Evolutionary conservation across 2,113 vertebrate species (phyloP).

Genomic region (Muscicapa adusta): DNA sequence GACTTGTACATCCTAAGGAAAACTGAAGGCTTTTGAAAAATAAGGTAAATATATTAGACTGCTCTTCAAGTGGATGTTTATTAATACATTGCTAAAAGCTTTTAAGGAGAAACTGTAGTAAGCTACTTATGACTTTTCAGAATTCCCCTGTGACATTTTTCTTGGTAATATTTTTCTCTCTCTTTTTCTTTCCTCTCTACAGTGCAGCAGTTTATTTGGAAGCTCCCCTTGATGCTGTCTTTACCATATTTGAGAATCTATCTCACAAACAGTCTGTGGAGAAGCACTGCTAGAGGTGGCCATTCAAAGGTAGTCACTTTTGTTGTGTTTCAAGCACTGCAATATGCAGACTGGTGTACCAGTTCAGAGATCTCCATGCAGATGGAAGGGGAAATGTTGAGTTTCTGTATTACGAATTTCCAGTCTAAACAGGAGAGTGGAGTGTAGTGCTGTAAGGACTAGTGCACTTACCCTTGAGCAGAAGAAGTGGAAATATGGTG

Average conservation of each 20-base stretch:
- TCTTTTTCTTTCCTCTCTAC: neutral
- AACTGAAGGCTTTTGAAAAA: neutral
- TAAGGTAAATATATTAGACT: neutral
- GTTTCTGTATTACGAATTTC: neutral
- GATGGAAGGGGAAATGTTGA: neutral
- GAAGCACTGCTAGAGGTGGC: neutral
- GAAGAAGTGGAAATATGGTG: neutral
- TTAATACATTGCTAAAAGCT: neutral
- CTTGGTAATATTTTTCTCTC: neutral
- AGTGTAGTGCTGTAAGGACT: neutral
- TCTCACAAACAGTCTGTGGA: neutral
- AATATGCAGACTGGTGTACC: neutral
- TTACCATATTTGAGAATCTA: neutral
- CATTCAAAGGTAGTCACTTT: neutral
- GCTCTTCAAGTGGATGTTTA: neutral
- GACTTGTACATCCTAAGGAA: neutral
- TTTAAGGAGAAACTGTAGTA: neutral
- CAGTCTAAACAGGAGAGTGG: neutral
- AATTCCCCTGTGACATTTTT: neutral
- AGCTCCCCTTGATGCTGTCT: neutral
- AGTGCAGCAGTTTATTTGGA: neutral
- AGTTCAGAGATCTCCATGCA: neutral
- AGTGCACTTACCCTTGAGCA: neutral
- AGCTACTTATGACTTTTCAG: constrained; percentile 4
- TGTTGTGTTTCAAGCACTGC: neutral